Evolutionary conservation across 2,888 invertebrate genomes (phyloP), one percentile per base, ranked within the genome.

Genomic region (Salticus scenicus): DNA sequence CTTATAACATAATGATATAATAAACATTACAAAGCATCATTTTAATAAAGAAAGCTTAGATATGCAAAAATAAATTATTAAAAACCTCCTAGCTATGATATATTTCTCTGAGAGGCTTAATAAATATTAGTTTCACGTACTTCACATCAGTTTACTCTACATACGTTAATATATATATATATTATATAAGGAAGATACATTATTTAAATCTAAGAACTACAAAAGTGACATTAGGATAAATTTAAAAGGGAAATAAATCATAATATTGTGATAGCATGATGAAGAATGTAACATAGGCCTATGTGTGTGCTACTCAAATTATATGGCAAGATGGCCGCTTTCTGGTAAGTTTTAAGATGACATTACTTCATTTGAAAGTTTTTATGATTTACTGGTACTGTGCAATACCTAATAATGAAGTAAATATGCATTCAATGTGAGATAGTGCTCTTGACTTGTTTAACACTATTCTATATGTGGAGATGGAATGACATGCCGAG

Each of bases 401-500:
- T 20, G 10, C 7, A 4, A 4, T 8, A n/a, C n/a, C n/a, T 28
- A n/a, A 17, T 17, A 30, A 30, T 30, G 66, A 24, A 14, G 24
- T 28, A 8, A 63, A 63, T 1, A 28, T 4, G 7, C 10, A 63
- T 63, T n/a, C 10, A 14, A 28, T 28, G 12, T 7, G 27, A 14
- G 27, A n/a, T 24, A 4, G 4, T 8, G 4, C 10, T 4, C 12
- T 4, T 63, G 20, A 10, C 4, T n/a, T 30, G 10, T 57, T 57
- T 24, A 24, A 70, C 17, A 51, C 41, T 24, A 47, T 73, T 72
- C 28, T 78, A 41, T 51, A 85, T 85, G 84, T 85, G 57, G 73
- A 85, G 75, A 66, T 74, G 78, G 70, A 69, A 51, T 73, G 84
- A 73, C n/a, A 86, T 86, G 85, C 86, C 80, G 67, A 79, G 86